These are phyloP conservation scores for Doryteuthis pealeii DNA, from an alignment of 1,140 invertebrate species.

Conservation along the genomic window DNA sequence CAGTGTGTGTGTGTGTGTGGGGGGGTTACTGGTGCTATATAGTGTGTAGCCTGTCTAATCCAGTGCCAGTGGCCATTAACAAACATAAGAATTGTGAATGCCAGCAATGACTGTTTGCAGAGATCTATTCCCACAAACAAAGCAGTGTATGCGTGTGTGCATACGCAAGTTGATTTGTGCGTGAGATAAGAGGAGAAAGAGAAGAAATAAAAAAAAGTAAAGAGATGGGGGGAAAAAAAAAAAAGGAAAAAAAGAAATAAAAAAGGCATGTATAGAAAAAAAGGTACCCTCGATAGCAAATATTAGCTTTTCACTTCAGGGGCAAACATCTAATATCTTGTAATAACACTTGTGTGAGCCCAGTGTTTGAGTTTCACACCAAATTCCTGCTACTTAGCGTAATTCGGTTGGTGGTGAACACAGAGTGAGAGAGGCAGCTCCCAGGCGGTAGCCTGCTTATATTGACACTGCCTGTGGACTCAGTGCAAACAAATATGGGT, in stretches of 20 bases:
- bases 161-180: neutral
- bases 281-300: conserved; percentile 27
- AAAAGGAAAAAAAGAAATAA: conserved; percentile 14
- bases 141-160: neutral
- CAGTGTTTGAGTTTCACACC: conserved; percentile 33
- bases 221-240: neutral
- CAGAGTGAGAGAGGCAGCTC: neutral
- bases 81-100: neutral
- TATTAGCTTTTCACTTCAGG: conserved; percentile 27
- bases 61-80: neutral
- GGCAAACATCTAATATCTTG: conserved; percentile 39
- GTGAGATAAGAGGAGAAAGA: neutral
- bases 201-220: neutral
- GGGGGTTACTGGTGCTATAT: no score
- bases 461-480: neutral
- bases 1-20: no score
- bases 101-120: conserved; percentile 1
- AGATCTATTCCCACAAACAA: neutral
- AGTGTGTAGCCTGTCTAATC: neutral
- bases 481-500: neutral
- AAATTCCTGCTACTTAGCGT: conserved; percentile 18
- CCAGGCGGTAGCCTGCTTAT: neutral
- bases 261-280: conserved; percentile 7
- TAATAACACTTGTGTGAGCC: conserved; percentile 26
- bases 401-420: conserved; percentile 8